A percentile compares a stretch with the other conserved stretches of the same genome.
phyloP scores from a whole-genome alignment of 2,113 vertebrate genomes.

The Hylia prasina region DNA sequence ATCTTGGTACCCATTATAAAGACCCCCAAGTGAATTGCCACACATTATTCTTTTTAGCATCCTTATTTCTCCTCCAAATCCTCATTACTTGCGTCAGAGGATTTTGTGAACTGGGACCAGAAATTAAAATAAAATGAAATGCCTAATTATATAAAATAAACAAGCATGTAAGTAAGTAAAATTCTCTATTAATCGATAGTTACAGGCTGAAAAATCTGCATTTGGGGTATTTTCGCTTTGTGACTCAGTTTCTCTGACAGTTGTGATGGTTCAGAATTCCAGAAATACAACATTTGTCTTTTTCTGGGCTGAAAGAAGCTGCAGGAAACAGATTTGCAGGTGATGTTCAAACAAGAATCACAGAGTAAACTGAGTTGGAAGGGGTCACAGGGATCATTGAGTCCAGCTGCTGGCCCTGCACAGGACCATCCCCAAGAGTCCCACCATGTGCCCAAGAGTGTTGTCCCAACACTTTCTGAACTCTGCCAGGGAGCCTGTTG shows the following conservation, averaged over 20 bases:
- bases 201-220: not conserved
- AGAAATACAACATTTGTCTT: not conserved
- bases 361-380: not conserved
- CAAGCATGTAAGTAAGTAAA: not conserved
- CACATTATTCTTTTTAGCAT: not conserved
- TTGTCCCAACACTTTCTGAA: not conserved
- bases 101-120: not conserved
- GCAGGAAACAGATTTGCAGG: not conserved
- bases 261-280: not conserved
- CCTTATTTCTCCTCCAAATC: not conserved
- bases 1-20: not conserved
- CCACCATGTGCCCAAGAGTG: rapidly evolving
- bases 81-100: not conserved
- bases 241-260: not conserved
- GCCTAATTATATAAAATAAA: not conserved
- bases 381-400: not conserved
- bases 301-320: not conserved
- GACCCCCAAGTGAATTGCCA: not conserved
- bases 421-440: not conserved
- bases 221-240: not conserved
- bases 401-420: not conserved
- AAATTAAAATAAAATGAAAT: not conserved
- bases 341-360: not conserved
- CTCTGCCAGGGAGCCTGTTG: not conserved
- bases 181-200: not conserved